Base-by-base conservation (phyloP, 2,113 vertebrate species). In the Nerophis lumbriciformis region DNA sequence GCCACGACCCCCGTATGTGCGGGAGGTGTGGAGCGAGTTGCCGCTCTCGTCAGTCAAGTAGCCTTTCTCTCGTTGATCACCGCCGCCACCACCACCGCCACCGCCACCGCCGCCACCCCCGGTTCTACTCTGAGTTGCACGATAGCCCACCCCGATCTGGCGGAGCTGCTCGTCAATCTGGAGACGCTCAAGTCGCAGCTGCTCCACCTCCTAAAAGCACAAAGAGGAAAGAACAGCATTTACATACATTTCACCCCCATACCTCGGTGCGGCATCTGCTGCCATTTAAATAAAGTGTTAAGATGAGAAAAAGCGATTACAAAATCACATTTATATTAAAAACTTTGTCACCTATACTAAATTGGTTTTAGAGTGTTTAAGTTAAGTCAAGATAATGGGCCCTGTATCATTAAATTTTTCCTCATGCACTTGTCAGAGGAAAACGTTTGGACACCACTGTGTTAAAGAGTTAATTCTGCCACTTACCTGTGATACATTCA, bases 131-230 rank as follows among this genome's bases (percentile, higher is more conserved):
- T 91, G 74, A 6, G 90, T 86, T 0, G 89, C 86, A 0, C 94
- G 92, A 72, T 93, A 93, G 14, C 94, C 94, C 8, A 94, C 86
- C 0, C 94, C 93, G 0, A 96, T 94, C 85, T 95, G 93, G 42
- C 94, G 92, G 64, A 95, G 90, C 87, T 95, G 94, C 67, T 95
- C 94, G 28, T 96, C 94, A 3, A 96, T 96, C 77, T 94, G 94
- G 42, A 96, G 85, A 9, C 94, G 90, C 75, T 96, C 93, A 4
- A 94, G 49, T 13, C 94, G 92, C 75, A 96, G 84, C 81, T 94
- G 93, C 68, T 96, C 94, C 66, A 95, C 93, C 53, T 96, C 94
- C 94, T 96, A 59, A 6, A 48, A 14, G 13, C 12, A 11, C 11
- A 5, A 6, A 9, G 1, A 1, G 0, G 36, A 38, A 45, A 62